Conservation (phyloP, 1,140 invertebrate species). For the Philotrypesis tridentata region DNA sequence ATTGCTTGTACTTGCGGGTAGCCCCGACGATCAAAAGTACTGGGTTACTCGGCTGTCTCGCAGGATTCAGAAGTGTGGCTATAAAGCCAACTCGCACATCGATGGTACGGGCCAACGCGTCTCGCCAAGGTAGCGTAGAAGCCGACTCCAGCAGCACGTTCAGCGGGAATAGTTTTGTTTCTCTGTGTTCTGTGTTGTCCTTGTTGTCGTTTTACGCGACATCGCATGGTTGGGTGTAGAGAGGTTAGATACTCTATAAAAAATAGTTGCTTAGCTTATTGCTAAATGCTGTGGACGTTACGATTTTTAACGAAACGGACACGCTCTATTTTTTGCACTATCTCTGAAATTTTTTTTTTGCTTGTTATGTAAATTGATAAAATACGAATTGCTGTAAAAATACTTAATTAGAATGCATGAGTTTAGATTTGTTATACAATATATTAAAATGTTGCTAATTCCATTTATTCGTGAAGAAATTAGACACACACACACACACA, state of each 20-base stretch:
- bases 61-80: constrained; percentile 95
- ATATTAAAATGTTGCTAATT: neutral
- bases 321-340: neutral
- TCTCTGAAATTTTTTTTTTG: neutral
- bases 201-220: constrained; percentile 65
- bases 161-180: constrained; percentile 45
- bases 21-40: constrained; percentile 90
- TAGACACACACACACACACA: neutral
- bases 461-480: neutral
- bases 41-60: constrained; percentile 94
- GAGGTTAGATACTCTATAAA: constrained; percentile 62
- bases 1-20: constrained; percentile 88
- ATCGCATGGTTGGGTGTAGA: constrained; percentile 69
- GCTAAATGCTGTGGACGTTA: neutral
- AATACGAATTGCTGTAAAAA: neutral
- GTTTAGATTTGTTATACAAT: neutral
- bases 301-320: neutral
- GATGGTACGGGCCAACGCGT: constrained; percentile 77
- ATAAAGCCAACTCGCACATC: constrained; percentile 86
- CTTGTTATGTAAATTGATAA: neutral
- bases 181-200: constrained; percentile 51
- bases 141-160: constrained; percentile 57
- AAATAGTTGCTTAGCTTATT: constrained; percentile 59
- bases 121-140: constrained; percentile 79
- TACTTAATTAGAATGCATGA: neutral